Percentiles rank a stretch among this genome's conserved stretches.
These are phyloP conservation scores for Meliscaeva auricollis DNA, from an alignment of 2,888 invertebrate species.

Conservation along the genomic window DNA sequence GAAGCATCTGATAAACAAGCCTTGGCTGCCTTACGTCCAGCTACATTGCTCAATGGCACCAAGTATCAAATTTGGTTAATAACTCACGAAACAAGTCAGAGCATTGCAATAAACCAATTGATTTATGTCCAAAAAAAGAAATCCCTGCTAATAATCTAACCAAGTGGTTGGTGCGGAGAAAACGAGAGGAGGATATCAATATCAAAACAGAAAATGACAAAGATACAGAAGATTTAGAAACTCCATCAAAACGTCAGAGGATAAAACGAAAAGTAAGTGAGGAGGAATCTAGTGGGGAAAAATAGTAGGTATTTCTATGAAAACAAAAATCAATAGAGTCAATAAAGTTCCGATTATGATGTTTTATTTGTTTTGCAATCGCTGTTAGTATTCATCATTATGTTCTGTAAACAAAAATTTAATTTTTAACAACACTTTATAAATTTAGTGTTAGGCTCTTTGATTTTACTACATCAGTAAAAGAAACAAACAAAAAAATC, in stretches of 20 bases:
- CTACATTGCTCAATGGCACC: constrained; percentile 87
- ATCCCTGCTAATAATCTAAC: constrained; percentile 74
- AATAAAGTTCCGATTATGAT: too few relatives aligned
- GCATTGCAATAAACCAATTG: constrained; percentile 86
- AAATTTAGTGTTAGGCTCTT: too few relatives aligned
- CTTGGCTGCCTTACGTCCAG: constrained; percentile 85
- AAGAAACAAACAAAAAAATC: too few relatives aligned
- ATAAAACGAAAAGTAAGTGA: constrained; percentile 48
- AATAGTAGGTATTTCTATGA: background rate
- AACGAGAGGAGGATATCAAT: constrained; percentile 65
- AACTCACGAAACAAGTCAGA: constrained; percentile 88
- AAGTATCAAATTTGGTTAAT: constrained; percentile 89
- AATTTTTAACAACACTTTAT: too few relatives aligned
- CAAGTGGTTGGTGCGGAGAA: constrained; percentile 80
- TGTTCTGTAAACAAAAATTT: too few relatives aligned
- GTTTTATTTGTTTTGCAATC: too few relatives aligned
- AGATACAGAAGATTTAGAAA: background rate
- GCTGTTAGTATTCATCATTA: too few relatives aligned
- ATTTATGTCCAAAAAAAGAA: constrained; percentile 75
- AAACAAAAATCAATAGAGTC: background rate
- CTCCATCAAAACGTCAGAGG: constrained; percentile 44
- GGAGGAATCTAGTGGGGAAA: constrained; percentile 44
- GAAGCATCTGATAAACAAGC: constrained; percentile 85
- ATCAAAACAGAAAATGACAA: constrained; percentile 33
- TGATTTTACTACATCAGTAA: too few relatives aligned